Evolutionary conservation across 1,140 invertebrate genomes (phyloP), one percentile per base, ranked within the genome.

Genomic region (Sarcophaga peregrina): DNA sequence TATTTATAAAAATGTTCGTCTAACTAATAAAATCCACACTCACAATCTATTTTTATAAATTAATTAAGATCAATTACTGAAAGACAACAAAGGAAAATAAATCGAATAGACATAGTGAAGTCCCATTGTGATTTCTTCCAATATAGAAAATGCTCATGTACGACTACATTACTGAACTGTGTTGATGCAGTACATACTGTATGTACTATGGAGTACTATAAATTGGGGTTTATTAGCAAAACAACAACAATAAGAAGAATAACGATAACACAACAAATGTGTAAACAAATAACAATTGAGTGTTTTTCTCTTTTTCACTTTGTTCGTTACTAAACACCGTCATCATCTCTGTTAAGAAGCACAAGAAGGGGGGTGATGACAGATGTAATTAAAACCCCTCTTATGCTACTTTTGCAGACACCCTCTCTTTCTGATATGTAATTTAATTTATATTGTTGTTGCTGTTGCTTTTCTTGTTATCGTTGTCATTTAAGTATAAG

Each of bases 101-200:
- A 15, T n/a, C 54, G 54, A 13, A 58, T n/a, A 58, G 54, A 58
- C 54, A n/a, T 58, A 58, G 4, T 6, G 74, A 76, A 76, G 74
- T 76, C 74, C 74, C 74, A 76, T 46, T 76, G 74, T 47, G 74
- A 76, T 76, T 76, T 76, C 74, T 45, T 15, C 46, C 74, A 76
- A 76, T 47, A 8, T n/a, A 76, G 47, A 48, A 10, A 46, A n/a
- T n/a, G n/a, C n/a, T 46, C 46, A 7, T n/a, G 46, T 45, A 48
- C 46, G 46, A 76, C 9, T 4, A 9, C 8, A 11, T n/a, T n/a
- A 75, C 73, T 47, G 73, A n/a, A n/a, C 73, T 75, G 74, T 25
- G 20, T 20, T 25, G 17, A 72, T 20, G 62, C n/a, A 72, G n/a
- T 72, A n/a, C 45, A 48, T 8, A 45, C 73, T n/a, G 13, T 7